Base-by-base conservation (phyloP, 2,888 invertebrate genomes). In the Nemotelus pantherinus region DNA sequence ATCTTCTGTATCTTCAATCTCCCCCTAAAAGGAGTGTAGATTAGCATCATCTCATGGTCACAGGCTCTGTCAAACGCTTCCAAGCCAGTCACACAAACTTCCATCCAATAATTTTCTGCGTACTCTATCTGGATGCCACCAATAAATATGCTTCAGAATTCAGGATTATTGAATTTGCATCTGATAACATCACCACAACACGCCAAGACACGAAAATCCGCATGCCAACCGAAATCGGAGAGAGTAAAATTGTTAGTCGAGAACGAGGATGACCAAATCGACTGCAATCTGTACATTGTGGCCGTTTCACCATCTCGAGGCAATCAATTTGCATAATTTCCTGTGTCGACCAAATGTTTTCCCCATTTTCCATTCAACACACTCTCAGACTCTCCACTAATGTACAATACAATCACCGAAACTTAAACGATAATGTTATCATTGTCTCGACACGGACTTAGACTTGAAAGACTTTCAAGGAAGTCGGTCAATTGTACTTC, bases 131-230 rank as follows among this genome's bases (percentile, higher is more conserved):
- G 55, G 55, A 55, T 43, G 39, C 70, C 25, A 25, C 25, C 55
- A 70, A 70, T 70, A 53, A 70, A 70, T 70, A 53, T 70, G 70
- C 6, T 70, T 55, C 10, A 10, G 43, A 1, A 25, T 1, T 25
- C 25, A 25, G 25, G 9, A 2, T 55, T 70, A 70, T 70, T 70
- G 70, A 43, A 70, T 70, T 70, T 70, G 41, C 70, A 70, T 70
- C n/a, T 65, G 65, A 65, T 47, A 47, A 50, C 1, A 63, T 63
- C 63, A 7, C 9, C 63, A 63, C 63, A 43, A 63, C 50, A 50
- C 50, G 5, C 50, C 50, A 9, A 50, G 1, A 5, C 9, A 7
- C 6, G 41, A 63, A 39, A 63, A 25, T 41, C 63, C 39, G 43
- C 43, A 41, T 63, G 39, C 9, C 41, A 63, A 65, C 47, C n/a